These are phyloP conservation scores for Aythya baeri DNA, from an alignment of 2,113 vertebrate genomes.

Conservation along the genomic window DNA sequence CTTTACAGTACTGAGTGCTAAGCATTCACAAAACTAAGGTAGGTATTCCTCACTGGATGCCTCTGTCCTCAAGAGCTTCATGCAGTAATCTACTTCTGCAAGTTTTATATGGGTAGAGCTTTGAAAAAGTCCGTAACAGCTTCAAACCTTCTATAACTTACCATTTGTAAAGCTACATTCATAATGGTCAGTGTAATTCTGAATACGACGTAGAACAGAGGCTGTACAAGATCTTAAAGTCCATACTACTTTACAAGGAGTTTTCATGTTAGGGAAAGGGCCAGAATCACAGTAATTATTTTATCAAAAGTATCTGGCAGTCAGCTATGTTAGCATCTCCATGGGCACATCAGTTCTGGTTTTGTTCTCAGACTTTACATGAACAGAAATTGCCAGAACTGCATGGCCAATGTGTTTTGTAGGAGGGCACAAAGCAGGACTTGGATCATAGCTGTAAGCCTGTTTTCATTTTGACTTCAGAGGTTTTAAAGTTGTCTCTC, in stretches of 20 bases:
- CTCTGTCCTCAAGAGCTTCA: background rate
- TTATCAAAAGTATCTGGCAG: background rate
- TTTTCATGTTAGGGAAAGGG: background rate
- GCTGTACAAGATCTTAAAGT: background rate
- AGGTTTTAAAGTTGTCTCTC: conserved; percentile 26
- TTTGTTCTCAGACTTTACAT: background rate
- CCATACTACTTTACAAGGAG: background rate
- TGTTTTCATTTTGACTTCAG: conserved; percentile 26
- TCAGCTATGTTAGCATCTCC: background rate
- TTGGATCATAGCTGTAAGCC: background rate
- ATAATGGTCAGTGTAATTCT: background rate
- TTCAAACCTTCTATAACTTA: background rate
- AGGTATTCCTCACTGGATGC: background rate
- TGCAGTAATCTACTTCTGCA: background rate
- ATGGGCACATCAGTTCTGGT: background rate
- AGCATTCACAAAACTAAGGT: background rate
- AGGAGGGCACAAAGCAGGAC: background rate
- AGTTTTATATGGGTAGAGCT: background rate
- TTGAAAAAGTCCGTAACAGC: background rate
- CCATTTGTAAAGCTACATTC: background rate
- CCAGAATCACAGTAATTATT: background rate
- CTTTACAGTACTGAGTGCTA: background rate
- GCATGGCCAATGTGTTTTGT: background rate
- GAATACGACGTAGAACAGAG: background rate
- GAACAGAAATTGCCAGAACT: background rate